These are phyloP conservation scores for Naso thynnoides DNA, from an alignment of 2,797 vertebrate genomes.

Conservation along the genomic window DNA sequence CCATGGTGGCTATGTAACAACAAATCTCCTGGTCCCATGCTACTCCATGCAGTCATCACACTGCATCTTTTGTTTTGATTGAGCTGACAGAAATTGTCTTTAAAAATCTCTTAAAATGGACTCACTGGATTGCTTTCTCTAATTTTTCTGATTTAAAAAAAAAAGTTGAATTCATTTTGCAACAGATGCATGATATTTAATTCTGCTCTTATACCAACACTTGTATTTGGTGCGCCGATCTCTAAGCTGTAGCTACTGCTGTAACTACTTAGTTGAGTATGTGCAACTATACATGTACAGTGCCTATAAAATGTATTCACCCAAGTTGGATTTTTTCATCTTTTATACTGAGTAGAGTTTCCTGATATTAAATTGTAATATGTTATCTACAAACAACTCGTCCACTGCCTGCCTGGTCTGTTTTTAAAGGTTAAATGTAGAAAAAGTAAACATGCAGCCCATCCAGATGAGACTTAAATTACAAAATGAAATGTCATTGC, in stretches of 20 bases:
- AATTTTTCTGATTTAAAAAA: not conserved
- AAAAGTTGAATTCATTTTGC: not conserved
- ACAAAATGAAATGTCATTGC: conserved; percentile 4
- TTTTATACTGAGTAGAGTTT: conserved; percentile 41
- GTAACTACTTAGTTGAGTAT: conserved; percentile 21
- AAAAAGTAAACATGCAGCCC: too few relatives aligned
- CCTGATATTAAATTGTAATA: conserved; percentile 40
- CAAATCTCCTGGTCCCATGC: too few relatives aligned
- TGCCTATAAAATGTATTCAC: conserved; percentile 27
- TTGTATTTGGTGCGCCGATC: conserved; percentile 27
- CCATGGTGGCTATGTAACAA: too few relatives aligned
- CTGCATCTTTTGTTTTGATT: too few relatives aligned
- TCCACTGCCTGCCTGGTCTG: conserved; percentile 28
- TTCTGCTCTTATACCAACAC: conserved; percentile 2
- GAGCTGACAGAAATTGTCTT: not conserved
- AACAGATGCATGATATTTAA: conserved; percentile 11
- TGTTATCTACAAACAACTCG: not conserved
- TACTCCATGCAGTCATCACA: too few relatives aligned
- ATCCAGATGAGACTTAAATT: conserved; percentile 5
- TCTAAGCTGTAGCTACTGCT: conserved; percentile 17
- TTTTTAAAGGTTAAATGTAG: not conserved
- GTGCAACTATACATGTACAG: conserved; percentile 35
- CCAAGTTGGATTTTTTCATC: conserved; percentile 26
- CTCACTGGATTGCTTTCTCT: not conserved
- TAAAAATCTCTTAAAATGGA: not conserved